Percentiles rank a stretch among this genome's conserved stretches.
Evolutionary conservation across 2,888 invertebrate species (phyloP).

Genomic region (Ditula angustiorana): DNA sequence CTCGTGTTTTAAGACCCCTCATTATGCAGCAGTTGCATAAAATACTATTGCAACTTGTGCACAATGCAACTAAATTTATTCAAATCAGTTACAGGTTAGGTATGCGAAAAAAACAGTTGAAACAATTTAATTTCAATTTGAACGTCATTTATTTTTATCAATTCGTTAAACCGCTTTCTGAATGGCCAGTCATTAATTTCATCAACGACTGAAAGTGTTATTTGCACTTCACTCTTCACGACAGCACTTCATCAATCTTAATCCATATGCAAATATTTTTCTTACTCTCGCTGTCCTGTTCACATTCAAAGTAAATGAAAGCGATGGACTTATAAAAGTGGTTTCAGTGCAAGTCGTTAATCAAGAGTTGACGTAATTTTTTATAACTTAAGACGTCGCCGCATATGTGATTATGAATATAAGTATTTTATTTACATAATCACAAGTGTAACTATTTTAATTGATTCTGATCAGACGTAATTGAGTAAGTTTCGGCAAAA

Average conservation of each 20-base stretch:
- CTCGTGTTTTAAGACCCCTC: too few relatives aligned
- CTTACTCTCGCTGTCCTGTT: slow-evolving; percentile 14
- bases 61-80: too few relatives aligned
- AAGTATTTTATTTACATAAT: too few relatives aligned
- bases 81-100: too few relatives aligned
- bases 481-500: too few relatives aligned
- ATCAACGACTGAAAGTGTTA: slow-evolving; percentile 10
- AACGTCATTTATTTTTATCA: slow-evolving; percentile 3
- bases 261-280: slow-evolving; percentile 19
- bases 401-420: too few relatives aligned
- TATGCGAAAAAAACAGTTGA: too few relatives aligned
- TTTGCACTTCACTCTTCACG: background rate
- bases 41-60: too few relatives aligned
- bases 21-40: too few relatives aligned
- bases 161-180: background rate
- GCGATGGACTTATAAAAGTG: slow-evolving; percentile 9
- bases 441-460: background rate
- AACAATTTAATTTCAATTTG: background rate
- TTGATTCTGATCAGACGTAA: background rate
- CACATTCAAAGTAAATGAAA: slow-evolving; percentile 2
- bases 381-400: too few relatives aligned
- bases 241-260: slow-evolving; percentile 26
- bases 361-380: background rate
- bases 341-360: background rate
- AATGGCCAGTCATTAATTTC: slow-evolving; percentile 9